A percentile compares a stretch with the other conserved stretches of the same genome.
Conservation (phyloP, 2,888 invertebrate species). For the Watsonalla binaria region DNA sequence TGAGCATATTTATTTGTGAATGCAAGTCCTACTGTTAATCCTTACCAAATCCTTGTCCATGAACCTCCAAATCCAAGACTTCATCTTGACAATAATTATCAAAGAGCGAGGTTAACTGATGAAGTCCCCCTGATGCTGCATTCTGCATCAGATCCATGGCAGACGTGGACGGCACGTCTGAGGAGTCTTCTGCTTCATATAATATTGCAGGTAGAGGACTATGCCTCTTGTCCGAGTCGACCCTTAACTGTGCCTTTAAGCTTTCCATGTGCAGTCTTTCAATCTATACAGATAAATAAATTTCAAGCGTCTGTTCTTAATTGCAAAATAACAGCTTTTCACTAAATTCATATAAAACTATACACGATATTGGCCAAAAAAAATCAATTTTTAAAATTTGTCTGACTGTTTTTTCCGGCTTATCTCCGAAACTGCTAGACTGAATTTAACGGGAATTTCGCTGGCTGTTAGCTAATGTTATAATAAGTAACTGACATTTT, state of each 20-base stretch:
- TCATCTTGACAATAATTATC: slow-evolving; percentile 42
- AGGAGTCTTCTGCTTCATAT: background rate
- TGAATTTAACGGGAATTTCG: no score
- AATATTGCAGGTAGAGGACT: background rate
- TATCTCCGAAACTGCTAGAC: no score
- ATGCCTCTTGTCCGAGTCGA: background rate
- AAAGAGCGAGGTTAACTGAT: slow-evolving; percentile 10
- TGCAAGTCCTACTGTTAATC: slow-evolving; percentile 4
- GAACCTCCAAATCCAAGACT: slow-evolving; percentile 40
- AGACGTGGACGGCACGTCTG: slow-evolving; percentile 9
- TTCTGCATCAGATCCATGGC: slow-evolving; percentile 26
- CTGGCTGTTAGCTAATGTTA: no score
- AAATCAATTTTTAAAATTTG: no score
- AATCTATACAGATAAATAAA: no score
- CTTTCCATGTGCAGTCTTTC: slow-evolving; percentile 59
- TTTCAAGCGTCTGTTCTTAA: no score
- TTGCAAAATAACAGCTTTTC: no score
- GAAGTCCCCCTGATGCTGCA: slow-evolving; percentile 1
- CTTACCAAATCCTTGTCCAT: slow-evolving; percentile 39
- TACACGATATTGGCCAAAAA: no score
- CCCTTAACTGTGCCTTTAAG: slow-evolving; percentile 23
- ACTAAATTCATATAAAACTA: no score
- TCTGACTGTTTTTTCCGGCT: no score
- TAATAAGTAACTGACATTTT: no score
- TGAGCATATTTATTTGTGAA: no score